Conservation (phyloP, 2,113 vertebrate species). For the Triplophysa tibetana region DNA sequence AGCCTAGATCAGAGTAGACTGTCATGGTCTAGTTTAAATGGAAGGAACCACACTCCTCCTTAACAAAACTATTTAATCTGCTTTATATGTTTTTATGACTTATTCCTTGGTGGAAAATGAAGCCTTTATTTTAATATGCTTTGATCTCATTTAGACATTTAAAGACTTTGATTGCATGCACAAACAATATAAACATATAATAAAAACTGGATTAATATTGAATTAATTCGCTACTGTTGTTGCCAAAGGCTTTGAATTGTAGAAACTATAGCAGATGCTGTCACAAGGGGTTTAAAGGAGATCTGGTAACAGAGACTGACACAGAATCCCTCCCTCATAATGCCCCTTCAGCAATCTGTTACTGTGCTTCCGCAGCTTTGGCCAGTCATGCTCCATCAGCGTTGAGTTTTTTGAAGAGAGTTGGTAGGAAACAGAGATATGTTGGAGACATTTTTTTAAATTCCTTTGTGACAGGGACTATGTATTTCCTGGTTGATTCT, state of each 20-base stretch:
- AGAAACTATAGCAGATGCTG: background rate
- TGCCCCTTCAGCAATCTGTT: slow-evolving; percentile 28
- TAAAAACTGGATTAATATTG: background rate
- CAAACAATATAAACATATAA: background rate
- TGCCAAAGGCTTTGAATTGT: slow-evolving; percentile 5
- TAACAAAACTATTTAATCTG: background rate
- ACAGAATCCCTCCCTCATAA: slow-evolving; percentile 17
- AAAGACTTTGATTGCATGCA: background rate
- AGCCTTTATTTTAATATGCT: background rate
- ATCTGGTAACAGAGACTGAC: slow-evolving; percentile 29
- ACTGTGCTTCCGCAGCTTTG: slow-evolving; percentile 7
- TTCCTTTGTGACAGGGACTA: background rate
- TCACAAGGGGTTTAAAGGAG: slow-evolving; percentile 13
- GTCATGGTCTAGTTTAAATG: background rate
- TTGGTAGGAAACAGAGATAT: background rate
- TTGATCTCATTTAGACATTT: background rate
- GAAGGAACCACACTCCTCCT: background rate
- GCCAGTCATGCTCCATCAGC: slow-evolving; percentile 17
- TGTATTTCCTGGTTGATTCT: slow-evolving; percentile 6
- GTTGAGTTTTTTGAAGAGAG: slow-evolving; percentile 1
- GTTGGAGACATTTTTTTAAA: background rate
- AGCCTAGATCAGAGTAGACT: background rate
- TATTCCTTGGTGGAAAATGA: background rate
- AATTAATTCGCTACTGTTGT: slow-evolving; percentile 1
- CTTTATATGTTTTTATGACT: background rate